Evolutionary conservation across 2,797 vertebrate genomes (phyloP), one percentile per base, ranked within the genome.

Genomic region (Oryzias sinensis): DNA sequence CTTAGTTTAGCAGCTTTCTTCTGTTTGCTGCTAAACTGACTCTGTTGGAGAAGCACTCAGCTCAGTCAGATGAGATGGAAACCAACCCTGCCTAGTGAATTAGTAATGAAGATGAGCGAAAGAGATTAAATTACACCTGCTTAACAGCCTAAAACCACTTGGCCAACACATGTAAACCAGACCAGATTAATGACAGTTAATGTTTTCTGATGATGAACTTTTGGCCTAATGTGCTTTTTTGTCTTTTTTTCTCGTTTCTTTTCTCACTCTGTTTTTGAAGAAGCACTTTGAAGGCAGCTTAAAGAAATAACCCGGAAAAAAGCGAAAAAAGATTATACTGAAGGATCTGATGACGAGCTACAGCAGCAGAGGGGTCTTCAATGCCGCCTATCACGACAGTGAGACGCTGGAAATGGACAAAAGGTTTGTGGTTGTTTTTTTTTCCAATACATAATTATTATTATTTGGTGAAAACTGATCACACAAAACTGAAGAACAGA

Each of bases 361-460:
- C 70, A 80, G 66, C 62, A 71, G 40, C 11, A 59, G 79, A 33
- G 89, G 87, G 56, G 43, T 83, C 47, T 76, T 82, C 72, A 89
- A 89, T 82, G 75, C 53, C 53, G 93, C 81, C 62, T 94, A 94
- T 70, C 89, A 91, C 76, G 91, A 92, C 76, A 92, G 90, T 1
- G 90, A 94, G 51, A 94, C 92, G 0, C 62, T 90, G 74, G 92
- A 93, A 80, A 80, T 92, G 27, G 88, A 92, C 69, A 93, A 82
- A 81, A 81, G 90, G 95, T 96, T 83, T 65, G 87, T 76, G 24
- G 8, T 33, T 29, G 3, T 9, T 11, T 33, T 33, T 9, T 33
- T 33, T 37, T 4, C 4, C 27, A 27, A 5, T 5, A 6, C 5
- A 27, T 37, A 2, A 37, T 8, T 33, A 33, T 2, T 11, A 2